Percentiles rank a stretch among this genome's conserved stretches.
These are phyloP conservation scores for Montipora foliosa DNA, from an alignment of 64 coral and sea anemone genomes.

Conservation along the genomic window DNA sequence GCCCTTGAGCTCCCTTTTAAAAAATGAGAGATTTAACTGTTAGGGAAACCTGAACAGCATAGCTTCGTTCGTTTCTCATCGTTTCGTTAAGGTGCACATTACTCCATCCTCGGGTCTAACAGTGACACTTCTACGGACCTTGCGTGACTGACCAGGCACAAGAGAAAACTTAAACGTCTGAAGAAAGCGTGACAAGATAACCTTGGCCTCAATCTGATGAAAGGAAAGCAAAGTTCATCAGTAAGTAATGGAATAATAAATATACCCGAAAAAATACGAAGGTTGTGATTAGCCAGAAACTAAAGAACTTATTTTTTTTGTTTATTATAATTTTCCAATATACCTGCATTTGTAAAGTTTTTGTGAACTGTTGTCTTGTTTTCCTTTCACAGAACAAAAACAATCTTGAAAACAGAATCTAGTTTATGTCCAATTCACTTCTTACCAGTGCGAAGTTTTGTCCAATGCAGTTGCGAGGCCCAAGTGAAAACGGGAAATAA, in stretches of 20 bases:
- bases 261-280: too few species aligned
- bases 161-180: constrained; percentile 68
- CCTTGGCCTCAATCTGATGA: constrained; percentile 66
- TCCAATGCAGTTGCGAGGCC: constrained; percentile 74
- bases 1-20: too few species aligned
- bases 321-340: too few species aligned
- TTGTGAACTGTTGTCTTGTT: too few species aligned
- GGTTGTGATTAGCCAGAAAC: too few species aligned
- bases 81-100: constrained; percentile 36
- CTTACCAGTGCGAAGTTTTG: constrained; percentile 70
- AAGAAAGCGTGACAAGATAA: constrained; percentile 62
- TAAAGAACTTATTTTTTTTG: too few species aligned
- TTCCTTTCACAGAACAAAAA: too few species aligned
- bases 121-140: constrained; percentile 20
- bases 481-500: constrained; percentile 66
- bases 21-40: not conserved
- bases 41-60: not conserved
- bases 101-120: constrained; percentile 55
- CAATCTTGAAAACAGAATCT: not conserved
- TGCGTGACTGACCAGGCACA: constrained; percentile 49
- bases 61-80: not conserved
- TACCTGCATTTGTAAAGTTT: too few species aligned
- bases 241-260: too few species aligned
- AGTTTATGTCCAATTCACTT: not conserved
- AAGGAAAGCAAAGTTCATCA: not conserved